These are phyloP conservation scores for Grallaria varia DNA, from an alignment of 2,113 vertebrate species.

Conservation along the genomic window DNA sequence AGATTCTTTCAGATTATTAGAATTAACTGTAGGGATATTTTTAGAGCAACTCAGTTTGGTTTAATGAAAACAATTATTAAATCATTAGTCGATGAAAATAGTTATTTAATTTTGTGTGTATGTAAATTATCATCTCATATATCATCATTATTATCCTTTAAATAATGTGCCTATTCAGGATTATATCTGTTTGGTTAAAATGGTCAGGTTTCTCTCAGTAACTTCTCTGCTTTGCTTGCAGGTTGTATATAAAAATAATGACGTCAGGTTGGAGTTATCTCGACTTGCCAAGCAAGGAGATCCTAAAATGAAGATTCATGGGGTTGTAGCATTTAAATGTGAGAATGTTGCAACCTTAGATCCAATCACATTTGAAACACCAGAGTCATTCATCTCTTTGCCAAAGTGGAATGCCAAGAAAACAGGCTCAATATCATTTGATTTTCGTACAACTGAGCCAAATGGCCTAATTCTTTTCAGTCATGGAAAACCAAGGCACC, in stretches of 20 bases:
- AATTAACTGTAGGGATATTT: conserved; percentile 6
- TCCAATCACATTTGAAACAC: conserved; percentile 97
- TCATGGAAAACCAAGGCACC: conserved; percentile 92
- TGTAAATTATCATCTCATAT: background rate
- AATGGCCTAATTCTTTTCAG: conserved; percentile 97
- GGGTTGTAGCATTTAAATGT: conserved; percentile 96
- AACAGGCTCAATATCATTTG: conserved; percentile 97
- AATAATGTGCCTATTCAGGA: background rate
- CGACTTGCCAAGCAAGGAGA: conserved; percentile 92
- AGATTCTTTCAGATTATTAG: conserved; percentile 32
- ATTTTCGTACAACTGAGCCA: conserved; percentile 97
- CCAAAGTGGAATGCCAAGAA: conserved; percentile 99
- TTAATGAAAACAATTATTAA: conserved; percentile 7
- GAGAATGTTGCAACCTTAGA: conserved; percentile 97
- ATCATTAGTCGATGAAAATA: background rate
- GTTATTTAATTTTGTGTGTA: background rate
- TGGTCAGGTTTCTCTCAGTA: background rate
- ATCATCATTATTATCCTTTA: background rate
- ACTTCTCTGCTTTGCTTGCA: conserved; percentile 65
- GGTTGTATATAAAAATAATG: conserved; percentile 99
- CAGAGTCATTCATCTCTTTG: conserved; percentile 92
- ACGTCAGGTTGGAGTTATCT: conserved; percentile 93
- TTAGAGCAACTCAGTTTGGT: conserved; percentile 18
- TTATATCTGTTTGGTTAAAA: background rate
- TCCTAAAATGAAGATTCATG: conserved; percentile 94